Base-by-base conservation (phyloP, 1,140 invertebrate species). In the Temnothorax nylanderi region DNA sequence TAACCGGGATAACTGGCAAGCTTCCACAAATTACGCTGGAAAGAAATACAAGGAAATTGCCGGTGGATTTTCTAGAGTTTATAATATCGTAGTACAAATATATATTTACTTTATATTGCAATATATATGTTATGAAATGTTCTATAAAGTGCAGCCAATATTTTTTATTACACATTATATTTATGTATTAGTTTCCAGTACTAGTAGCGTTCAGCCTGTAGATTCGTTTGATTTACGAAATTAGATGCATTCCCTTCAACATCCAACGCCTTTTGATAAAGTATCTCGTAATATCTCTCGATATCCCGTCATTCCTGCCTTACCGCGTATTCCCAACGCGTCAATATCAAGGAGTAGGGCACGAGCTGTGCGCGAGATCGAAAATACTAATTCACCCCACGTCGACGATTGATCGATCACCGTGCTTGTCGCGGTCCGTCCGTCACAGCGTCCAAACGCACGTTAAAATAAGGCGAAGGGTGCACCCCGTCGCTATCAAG, bases 351-450 rank as follows among this genome's bases (percentile, higher is more conserved):
- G 51, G 21, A 51, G 54, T 51, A 13, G 10, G 65, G 49, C 49
- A 44, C 21, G 41, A 47, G 65, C 13, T 26, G 11, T 16, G 11
- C 10, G 8, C 32, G 44, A 81, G 47, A 74, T 13, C 54, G 41
- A 60, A 16, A 26, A 74, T 56, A 54, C 54, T 60, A 74, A 84
- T 84, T 84, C 80, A 60, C 3, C 18, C 21, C 6, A 32, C 13
- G 54, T 60, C 54, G 54, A 21, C 54, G 26, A 74, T 47, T 74
- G 80, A 84, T 84, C 54, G 69, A 84, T 84, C 41, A 49, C 67
- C 18, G 37, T 32, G 64, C 34, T 37, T 64, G 60, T 32, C 21
- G 44, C 44, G 26, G 47, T 41, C 13, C 11, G 32, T 21, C 34
- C 26, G 65, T 82, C 67, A 74, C 74, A 51, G 67, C 37, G 18